Percentiles rank a stretch among this genome's conserved stretches.
Conservation (phyloP, 2,888 invertebrate species). For the Malthinus seriepunctatus region DNA sequence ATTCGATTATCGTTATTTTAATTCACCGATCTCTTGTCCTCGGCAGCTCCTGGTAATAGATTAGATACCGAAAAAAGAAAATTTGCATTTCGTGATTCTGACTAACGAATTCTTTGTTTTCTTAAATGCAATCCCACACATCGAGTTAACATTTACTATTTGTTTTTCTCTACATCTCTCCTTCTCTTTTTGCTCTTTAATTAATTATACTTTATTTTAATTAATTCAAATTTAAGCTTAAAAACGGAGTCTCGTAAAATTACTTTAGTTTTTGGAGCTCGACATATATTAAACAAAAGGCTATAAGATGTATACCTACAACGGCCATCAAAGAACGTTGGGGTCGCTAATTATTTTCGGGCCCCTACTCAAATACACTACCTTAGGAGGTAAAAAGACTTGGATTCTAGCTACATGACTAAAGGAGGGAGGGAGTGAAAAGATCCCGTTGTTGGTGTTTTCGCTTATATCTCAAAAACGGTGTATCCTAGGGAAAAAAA, state of each 20-base stretch:
- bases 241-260: not conserved
- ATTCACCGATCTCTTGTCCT: slow-evolving; percentile 36
- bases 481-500: too few species aligned
- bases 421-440: too few species aligned
- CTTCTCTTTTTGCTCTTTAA: not conserved
- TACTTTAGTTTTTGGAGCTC: too few species aligned
- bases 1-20: slow-evolving; percentile 39
- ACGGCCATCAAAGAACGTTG: too few species aligned
- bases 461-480: too few species aligned
- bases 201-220: not conserved
- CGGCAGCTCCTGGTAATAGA: slow-evolving; percentile 32
- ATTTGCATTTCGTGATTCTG: slow-evolving; percentile 39
- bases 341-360: too few species aligned
- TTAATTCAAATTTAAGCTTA: not conserved
- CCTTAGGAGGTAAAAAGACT: too few species aligned
- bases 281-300: too few species aligned
- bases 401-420: too few species aligned
- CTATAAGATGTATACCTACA: too few species aligned
- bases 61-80: slow-evolving; percentile 35
- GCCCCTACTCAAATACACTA: too few species aligned
- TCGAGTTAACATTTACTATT: slow-evolving; percentile 13
- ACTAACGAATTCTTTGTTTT: slow-evolving; percentile 31
- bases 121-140: slow-evolving; percentile 26
- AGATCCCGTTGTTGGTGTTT: too few species aligned
- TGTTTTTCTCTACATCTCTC: not conserved